These are phyloP conservation scores for Sitta carolinensis DNA, from an alignment of 2,797 vertebrate species.

Conservation along the genomic window DNA sequence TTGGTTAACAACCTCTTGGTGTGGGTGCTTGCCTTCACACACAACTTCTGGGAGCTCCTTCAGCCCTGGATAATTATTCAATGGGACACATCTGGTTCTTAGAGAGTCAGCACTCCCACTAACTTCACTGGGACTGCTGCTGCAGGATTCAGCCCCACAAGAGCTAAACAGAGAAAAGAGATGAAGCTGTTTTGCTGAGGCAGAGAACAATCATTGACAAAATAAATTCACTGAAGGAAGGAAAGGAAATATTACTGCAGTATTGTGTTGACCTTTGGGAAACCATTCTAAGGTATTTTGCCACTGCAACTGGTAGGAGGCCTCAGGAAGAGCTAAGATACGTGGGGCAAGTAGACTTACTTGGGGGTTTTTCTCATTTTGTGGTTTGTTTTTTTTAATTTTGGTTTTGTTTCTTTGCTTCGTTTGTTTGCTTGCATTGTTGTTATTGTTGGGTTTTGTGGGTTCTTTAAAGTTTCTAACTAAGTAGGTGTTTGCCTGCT, in stretches of 20 bases:
- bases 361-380: not conserved
- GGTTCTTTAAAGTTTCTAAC: not conserved
- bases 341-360: not conserved
- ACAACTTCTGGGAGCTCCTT: not conserved
- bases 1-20: not conserved
- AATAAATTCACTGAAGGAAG: not conserved
- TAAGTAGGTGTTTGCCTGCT: not conserved
- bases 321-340: not conserved
- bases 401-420: too few relatives aligned
- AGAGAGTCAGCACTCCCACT: not conserved
- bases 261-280: not conserved
- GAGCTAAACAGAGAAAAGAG: not conserved
- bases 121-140: not conserved
- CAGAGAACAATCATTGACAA: not conserved
- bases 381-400: not conserved
- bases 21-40: not conserved
- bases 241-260: not conserved
- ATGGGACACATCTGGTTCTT: not conserved
- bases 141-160: not conserved
- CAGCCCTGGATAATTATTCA: not conserved
- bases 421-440: not conserved
- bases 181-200: not conserved
- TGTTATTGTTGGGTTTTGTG: too few relatives aligned
- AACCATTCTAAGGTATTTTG: not conserved
- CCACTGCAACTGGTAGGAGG: not conserved